Base-by-base conservation (phyloP, 1,140 invertebrate species). In the Dufourea novaeangliae region DNA sequence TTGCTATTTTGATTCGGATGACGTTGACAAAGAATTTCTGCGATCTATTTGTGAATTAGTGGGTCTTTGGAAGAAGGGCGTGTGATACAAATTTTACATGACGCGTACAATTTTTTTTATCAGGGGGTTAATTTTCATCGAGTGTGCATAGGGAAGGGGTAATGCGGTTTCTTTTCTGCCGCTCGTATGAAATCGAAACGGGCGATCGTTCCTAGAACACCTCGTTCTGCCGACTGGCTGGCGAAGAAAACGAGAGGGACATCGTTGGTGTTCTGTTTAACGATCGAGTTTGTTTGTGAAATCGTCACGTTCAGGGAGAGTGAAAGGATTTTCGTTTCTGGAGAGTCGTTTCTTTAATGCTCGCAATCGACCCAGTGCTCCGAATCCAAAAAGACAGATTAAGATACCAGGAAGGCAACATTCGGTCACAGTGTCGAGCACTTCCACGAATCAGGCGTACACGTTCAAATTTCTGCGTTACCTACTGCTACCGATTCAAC, bases 351-450 rank as follows among this genome's bases (percentile, higher is more conserved):
- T 41, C 25, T 37, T n/a, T n/a, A 14, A 7, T 39, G 22, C 3
- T 39, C 44, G 34, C 46, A 32, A 66, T 74, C 41, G 61, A 54
- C 71, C 61, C 59, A 66, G 20, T 66, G 46, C 22, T 41, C 34
- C 25, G 71, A 22, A 54, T 37, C n/a, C 39, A 27, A 29, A 10
- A 14, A 27, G 1, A 12, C 32, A 5, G 10, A 22, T 17, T 12
- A 39, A 22, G 68, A 61, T 71, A 59, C 56, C 54, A 12, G 29
- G 68, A 44, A 59, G 12, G 34, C 14, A 10, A 29, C 50, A 22
- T 70, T 59, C n/a, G 54, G 20, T 70, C 37, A 22, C 27, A 54
- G 50, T 22, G 10, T 54, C n/a, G 20, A 27, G 25, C 22, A 54
- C 4, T 32, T 29, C 17, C 44, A 20, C 20, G 29, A 59, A 59